These are phyloP conservation scores for Anadara kagoshimensis DNA, from an alignment of 1,140 invertebrate species.

Conservation along the genomic window DNA sequence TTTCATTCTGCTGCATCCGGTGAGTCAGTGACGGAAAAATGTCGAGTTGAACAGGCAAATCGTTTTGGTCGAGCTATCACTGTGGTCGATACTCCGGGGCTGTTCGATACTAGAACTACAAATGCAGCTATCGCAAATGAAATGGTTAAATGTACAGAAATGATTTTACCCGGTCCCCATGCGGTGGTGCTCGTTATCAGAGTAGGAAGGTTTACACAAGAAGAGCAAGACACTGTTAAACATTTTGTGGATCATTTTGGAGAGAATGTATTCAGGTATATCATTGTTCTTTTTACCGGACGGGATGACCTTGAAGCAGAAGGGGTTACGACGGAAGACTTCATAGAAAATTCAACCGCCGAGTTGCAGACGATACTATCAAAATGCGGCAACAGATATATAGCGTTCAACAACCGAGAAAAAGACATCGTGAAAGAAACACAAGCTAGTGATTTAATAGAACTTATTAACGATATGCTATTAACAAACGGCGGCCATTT, in stretches of 20 bases:
- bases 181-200: slow-evolving; percentile 13
- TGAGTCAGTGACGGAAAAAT: slow-evolving; percentile 9
- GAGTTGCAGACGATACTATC: background rate
- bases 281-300: slow-evolving; percentile 1
- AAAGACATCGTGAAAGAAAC: background rate
- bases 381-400: background rate
- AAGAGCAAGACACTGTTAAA: slow-evolving; percentile 24
- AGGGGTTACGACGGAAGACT: background rate
- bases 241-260: slow-evolving; percentile 9
- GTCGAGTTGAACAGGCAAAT: background rate
- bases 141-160: slow-evolving; percentile 36
- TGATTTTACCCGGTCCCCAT: slow-evolving; percentile 42
- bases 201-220: slow-evolving; percentile 11
- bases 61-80: slow-evolving; percentile 1
- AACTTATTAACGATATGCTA: background rate
- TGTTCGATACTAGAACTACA: slow-evolving; percentile 28
- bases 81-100: slow-evolving; percentile 43
- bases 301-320: slow-evolving; percentile 1
- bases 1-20: slow-evolving; percentile 11
- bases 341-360: background rate
- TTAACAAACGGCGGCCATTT: background rate
- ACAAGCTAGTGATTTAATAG: background rate
- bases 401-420: background rate
- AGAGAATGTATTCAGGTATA: background rate
- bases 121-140: slow-evolving; percentile 27